Percentiles rank a stretch among this genome's conserved stretches.
Evolutionary conservation across 2,113 vertebrate species (phyloP).

Genomic region (Cryptotis parvus): DNA sequence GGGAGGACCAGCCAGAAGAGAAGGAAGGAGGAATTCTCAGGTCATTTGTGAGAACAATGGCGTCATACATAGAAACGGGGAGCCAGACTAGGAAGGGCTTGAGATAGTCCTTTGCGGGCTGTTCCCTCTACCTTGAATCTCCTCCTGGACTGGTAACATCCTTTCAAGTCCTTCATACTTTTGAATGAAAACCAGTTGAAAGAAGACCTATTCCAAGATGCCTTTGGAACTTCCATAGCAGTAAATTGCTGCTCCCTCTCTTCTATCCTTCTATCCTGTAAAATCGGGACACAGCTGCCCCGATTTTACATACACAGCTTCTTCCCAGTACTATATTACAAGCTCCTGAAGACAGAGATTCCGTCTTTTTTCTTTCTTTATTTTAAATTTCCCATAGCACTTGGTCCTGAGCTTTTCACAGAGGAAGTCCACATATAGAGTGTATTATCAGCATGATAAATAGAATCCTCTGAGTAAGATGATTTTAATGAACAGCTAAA

Average conservation of each 20-base stretch:
- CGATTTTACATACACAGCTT: not conserved
- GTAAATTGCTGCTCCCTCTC: not conserved
- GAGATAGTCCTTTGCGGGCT: not conserved
- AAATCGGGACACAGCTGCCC: not conserved
- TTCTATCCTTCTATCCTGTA: not conserved
- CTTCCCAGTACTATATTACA: not conserved
- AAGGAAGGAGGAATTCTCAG: not conserved
- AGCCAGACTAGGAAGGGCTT: not conserved
- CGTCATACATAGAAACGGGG: not conserved
- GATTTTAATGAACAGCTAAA: conserved; percentile 13
- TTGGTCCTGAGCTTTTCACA: not conserved
- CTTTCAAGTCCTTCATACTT: conserved; percentile 9
- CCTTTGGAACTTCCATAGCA: not conserved
- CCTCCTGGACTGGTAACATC: not conserved
- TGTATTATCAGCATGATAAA: not conserved
- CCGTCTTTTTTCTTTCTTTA: not conserved
- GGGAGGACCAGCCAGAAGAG: not conserved
- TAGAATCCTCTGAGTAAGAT: not conserved
- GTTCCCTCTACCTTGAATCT: not conserved
- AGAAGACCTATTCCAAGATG: not conserved
- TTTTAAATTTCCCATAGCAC: not conserved
- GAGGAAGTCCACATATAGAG: not conserved
- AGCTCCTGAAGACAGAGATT: not conserved
- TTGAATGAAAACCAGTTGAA: not conserved
- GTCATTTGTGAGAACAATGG: not conserved